A percentile compares a stretch with the other conserved stretches of the same genome.
These are phyloP conservation scores for Ailurus styani DNA, from an alignment of 2,113 vertebrate species.

Conservation along the genomic window DNA sequence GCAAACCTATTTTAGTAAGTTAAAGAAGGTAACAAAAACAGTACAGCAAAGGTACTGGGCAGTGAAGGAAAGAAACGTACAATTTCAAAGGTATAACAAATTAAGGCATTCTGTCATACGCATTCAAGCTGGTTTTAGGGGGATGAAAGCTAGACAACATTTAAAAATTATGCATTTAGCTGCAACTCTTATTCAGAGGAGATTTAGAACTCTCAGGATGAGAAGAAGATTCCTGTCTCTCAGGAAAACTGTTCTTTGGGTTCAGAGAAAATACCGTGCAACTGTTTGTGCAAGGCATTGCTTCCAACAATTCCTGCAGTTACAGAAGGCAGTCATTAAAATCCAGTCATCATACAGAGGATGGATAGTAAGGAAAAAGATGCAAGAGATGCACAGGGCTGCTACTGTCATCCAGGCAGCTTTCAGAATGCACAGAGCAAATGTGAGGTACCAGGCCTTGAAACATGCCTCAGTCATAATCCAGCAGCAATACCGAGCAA, in stretches of 20 bases:
- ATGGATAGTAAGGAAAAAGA: slow-evolving; percentile 72
- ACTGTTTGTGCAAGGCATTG: slow-evolving; percentile 67
- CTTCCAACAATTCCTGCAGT: slow-evolving; percentile 55
- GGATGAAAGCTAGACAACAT: slow-evolving; percentile 75
- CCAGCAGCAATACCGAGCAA: slow-evolving; percentile 82
- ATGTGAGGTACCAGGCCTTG: slow-evolving; percentile 77
- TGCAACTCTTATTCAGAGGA: slow-evolving; percentile 81
- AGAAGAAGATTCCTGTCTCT: slow-evolving; percentile 78
- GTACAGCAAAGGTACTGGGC: slow-evolving; percentile 87
- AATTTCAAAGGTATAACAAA: slow-evolving; percentile 69
- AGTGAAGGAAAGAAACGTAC: slow-evolving; percentile 54
- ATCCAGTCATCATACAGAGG: slow-evolving; percentile 85
- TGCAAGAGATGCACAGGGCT: slow-evolving; percentile 78
- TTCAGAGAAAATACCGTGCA: slow-evolving; percentile 82
- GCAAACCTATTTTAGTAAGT: slow-evolving; percentile 72
- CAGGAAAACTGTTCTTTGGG: slow-evolving; percentile 68
- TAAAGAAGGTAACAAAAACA: slow-evolving; percentile 71
- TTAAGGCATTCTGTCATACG: slow-evolving; percentile 61
- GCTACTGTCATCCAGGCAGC: slow-evolving; percentile 84
- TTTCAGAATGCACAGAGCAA: slow-evolving; percentile 79
- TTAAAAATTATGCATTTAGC: slow-evolving; percentile 76
- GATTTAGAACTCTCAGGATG: slow-evolving; percentile 69
- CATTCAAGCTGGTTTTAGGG: slow-evolving; percentile 84
- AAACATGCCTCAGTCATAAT: slow-evolving; percentile 80
- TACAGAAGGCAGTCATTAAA: slow-evolving; percentile 70